Base-by-base conservation (phyloP, 2,797 vertebrate genomes). In the Balearica regulorum region DNA sequence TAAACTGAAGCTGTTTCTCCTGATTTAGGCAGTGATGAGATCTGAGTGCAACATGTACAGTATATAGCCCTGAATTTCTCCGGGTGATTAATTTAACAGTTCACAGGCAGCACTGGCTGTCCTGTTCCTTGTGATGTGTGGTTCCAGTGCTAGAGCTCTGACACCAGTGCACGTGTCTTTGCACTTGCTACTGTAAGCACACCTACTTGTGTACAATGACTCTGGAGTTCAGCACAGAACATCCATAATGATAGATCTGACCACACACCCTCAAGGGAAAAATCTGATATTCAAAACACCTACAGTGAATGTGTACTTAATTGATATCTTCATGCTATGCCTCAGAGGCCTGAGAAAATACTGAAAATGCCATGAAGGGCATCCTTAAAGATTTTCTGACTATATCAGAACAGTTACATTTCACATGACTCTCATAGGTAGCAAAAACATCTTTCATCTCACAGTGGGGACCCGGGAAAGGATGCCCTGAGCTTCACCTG, bases 161-260 rank as follows among this genome's bases (percentile, higher is more conserved):
- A 46, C 62, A 39, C 14, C 62, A 46, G 26, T 8, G 21, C 43
- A 5, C 5, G 4, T 29, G 11, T 29, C 12, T 16, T 8, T 44
- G 75, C 11, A 51, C 35, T 55, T 29, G 57, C 33, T 68, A 10
- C 48, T 88, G 17, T 5, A 6, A 28, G 43, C 37, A 39, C 54
- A 9, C 13, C 39, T n/a, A 7, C 11, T 5, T 16, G 35, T 17
- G n/a, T 41, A 17, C 16, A 4, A 11, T 6, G 51, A 1, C 71
- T 33, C 57, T 44, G 64, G 90, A 76, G 46, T 39, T 11, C 7
- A 43, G 54, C 76, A 57, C 54, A 88, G 73, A 16, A 65, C 39
- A 43, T 62, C 53, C 33, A 1, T 11, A 10, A 22, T 9, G 26
- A 7, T 6, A 4, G 26, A 13, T 0, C 0, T 39, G 46, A 61